phyloP scores from a whole-genome alignment of 2,113 vertebrate species.

The Salvelinus namaycush region DNA sequence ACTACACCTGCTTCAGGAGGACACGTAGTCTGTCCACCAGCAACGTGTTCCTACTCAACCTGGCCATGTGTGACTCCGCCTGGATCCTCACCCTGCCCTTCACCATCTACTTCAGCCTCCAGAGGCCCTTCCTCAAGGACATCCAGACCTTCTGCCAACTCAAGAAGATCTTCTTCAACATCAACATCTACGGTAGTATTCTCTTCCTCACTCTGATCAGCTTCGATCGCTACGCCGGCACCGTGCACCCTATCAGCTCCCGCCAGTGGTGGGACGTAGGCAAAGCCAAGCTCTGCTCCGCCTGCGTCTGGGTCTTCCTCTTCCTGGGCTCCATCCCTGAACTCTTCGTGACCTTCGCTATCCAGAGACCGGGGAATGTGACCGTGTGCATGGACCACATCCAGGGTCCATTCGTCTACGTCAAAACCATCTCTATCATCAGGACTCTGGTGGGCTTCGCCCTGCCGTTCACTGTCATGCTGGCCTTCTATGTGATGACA shows the following conservation, averaged over 20 bases:
- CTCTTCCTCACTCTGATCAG: slow-evolving; percentile 80
- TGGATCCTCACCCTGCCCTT: slow-evolving; percentile 79
- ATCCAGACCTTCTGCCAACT: slow-evolving; percentile 67
- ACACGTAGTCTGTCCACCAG: slow-evolving; percentile 61
- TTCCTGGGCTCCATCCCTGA: slow-evolving; percentile 61
- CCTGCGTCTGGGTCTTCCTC: slow-evolving; percentile 62
- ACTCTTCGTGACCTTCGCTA: slow-evolving; percentile 60
- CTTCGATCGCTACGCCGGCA: slow-evolving; percentile 76
- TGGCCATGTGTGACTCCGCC: slow-evolving; percentile 77
- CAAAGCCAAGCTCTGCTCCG: slow-evolving; percentile 71
- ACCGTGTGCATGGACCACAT: slow-evolving; percentile 53
- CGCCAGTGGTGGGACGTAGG: slow-evolving; percentile 75
- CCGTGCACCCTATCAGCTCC: slow-evolving; percentile 76
- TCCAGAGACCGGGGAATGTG: slow-evolving; percentile 14
- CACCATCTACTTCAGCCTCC: slow-evolving; percentile 69
- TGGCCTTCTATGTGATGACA: slow-evolving; percentile 69
- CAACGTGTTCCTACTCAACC: slow-evolving; percentile 75
- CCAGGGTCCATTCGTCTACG: slow-evolving; percentile 52
- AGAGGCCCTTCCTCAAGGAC: slow-evolving; percentile 36
- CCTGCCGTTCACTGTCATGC: slow-evolving; percentile 70
- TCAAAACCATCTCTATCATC: slow-evolving; percentile 54
- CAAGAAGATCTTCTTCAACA: slow-evolving; percentile 73
- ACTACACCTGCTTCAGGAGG: slow-evolving; percentile 67
- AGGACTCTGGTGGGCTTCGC: slow-evolving; percentile 70
- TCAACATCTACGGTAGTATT: slow-evolving; percentile 79